Evolutionary conservation across 1,140 invertebrate species (phyloP).

Genomic region (Drosophila cardini): DNA sequence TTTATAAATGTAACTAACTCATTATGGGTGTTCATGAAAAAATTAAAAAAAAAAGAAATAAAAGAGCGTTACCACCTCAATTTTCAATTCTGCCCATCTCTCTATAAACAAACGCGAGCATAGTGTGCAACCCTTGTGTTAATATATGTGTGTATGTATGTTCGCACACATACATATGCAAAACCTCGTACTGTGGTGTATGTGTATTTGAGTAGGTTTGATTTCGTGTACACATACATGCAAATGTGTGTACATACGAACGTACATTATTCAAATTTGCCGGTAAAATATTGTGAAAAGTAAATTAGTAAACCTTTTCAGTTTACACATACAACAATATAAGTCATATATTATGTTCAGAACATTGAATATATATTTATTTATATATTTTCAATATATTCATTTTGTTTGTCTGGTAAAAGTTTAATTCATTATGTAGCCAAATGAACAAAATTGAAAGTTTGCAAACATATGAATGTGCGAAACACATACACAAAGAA

Average conservation of each 20-base stretch:
- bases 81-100: conserved; percentile 10
- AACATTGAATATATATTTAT: neutral
- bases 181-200: neutral
- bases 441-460: conserved; percentile 3
- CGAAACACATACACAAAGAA: neutral
- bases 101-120: conserved; percentile 11
- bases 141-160: conserved; percentile 9
- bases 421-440: neutral
- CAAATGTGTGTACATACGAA: conserved; percentile 3
- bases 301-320: neutral
- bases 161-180: neutral
- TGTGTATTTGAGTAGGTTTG: conserved; percentile 7
- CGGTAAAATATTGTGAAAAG: conserved; percentile 12
- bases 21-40: neutral
- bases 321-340: neutral
- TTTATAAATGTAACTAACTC: conserved; percentile 8
- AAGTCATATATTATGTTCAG: neutral
- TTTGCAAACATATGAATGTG: conserved; percentile 10
- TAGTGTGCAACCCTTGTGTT: conserved; percentile 18
- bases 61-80: conserved; percentile 6
- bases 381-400: neutral
- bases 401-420: neutral
- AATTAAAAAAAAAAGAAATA: too few species aligned
- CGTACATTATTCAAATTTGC: conserved; percentile 24
- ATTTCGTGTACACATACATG: conserved; percentile 7